Evolutionary conservation across 2,113 vertebrate species (phyloP).

Genomic region (Pithys albifrons): DNA sequence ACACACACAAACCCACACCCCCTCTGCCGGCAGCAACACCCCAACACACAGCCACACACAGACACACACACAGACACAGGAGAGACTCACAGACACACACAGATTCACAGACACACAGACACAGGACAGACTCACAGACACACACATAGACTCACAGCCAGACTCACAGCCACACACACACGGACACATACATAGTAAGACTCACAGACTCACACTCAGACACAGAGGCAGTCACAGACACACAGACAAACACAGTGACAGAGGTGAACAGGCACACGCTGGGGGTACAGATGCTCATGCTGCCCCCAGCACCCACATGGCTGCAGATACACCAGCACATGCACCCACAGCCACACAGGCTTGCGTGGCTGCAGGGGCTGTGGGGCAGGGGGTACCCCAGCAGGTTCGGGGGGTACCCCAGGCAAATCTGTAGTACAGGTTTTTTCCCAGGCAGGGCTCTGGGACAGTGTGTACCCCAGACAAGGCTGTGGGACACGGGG

Average conservation of each 20-base stretch:
- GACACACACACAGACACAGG: too few relatives aligned
- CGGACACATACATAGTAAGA: not conserved
- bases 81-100: too few relatives aligned
- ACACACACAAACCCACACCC: not conserved
- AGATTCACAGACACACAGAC: not conserved
- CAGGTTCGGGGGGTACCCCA: not conserved
- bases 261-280: not conserved
- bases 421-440: not conserved
- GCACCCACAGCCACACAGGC: not conserved
- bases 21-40: not conserved
- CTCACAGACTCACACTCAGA: too few relatives aligned
- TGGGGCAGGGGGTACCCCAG: not conserved
- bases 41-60: not conserved
- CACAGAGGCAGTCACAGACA: not conserved
- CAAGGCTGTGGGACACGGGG: not conserved
- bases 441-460: not conserved
- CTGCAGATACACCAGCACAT: not conserved
- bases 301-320: rapidly evolving
- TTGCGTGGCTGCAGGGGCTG: rapidly evolving
- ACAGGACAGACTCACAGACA: not conserved
- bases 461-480: not conserved
- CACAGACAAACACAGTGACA: not conserved
- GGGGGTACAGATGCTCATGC: not conserved
- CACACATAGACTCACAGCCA: not conserved
- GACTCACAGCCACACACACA: not conserved